Conservation (phyloP, 2,113 vertebrate genomes). For the Etia nguti region DNA sequence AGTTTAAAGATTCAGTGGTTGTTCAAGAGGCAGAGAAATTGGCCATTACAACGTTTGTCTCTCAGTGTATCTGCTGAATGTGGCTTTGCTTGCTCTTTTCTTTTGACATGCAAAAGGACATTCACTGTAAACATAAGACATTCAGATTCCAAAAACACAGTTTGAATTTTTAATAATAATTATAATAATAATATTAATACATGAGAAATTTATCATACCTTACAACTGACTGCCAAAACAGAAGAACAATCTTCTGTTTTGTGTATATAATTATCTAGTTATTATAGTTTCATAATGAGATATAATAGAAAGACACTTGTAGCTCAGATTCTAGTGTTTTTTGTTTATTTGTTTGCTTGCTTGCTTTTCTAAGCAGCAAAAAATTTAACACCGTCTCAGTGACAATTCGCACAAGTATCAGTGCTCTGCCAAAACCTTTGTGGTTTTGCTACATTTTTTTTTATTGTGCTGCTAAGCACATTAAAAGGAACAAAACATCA, state of each 20-base stretch:
- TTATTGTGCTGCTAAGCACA: not conserved
- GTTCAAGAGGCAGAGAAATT: not conserved
- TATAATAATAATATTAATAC: no score
- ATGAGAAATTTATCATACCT: no score
- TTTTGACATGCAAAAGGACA: not conserved
- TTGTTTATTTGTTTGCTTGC: not conserved
- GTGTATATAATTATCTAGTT: not conserved
- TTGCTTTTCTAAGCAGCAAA: fast-evolving
- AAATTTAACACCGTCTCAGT: fast-evolving
- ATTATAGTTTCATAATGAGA: not conserved
- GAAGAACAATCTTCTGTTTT: not conserved
- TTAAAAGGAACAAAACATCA: not conserved
- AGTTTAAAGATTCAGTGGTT: not conserved
- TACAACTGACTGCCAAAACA: no score
- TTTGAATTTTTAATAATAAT: no score
- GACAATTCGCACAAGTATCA: not conserved
- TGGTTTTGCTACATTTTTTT: not conserved
- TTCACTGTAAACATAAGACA: fast-evolving
- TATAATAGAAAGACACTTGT: fast-evolving
- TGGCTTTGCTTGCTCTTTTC: not conserved
- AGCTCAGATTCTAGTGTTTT: not conserved
- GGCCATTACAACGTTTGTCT: not conserved
- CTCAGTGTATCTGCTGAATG: not conserved
- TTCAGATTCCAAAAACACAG: no score
- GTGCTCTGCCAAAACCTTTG: not conserved